Conservation (phyloP, 1,140 invertebrate species). For the Stegodyphus mimosarum region DNA sequence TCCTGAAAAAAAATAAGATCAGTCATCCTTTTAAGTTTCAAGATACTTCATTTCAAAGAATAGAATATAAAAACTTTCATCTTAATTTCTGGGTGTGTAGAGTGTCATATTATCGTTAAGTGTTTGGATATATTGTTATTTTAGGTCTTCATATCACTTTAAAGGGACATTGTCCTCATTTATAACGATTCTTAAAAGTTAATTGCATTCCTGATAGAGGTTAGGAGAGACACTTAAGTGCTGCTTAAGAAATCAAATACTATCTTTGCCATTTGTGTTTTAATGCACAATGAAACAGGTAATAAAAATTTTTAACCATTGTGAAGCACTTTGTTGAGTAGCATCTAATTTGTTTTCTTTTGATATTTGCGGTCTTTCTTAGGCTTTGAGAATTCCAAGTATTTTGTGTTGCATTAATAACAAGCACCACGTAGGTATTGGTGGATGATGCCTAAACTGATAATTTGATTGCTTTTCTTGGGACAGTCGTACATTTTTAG, state of each 20-base stretch:
- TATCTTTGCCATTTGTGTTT: conserved; percentile 20
- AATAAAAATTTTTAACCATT: conserved; percentile 13
- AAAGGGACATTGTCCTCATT: conserved; percentile 15
- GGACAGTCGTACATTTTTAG: too few relatives aligned
- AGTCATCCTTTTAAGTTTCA: background rate
- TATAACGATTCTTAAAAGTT: conserved; percentile 36
- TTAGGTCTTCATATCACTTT: conserved; percentile 31
- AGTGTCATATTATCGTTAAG: background rate
- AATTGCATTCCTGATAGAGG: conserved; percentile 30
- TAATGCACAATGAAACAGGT: conserved; percentile 24
- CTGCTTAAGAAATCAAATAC: conserved; percentile 31
- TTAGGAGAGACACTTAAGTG: conserved; percentile 7
- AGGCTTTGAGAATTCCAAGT: too few relatives aligned
- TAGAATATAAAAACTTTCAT: too few relatives aligned
- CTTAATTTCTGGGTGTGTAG: too few relatives aligned
- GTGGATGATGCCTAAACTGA: too few relatives aligned
- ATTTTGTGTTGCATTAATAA: too few relatives aligned
- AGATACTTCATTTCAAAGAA: too few relatives aligned
- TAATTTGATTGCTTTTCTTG: too few relatives aligned
- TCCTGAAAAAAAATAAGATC: background rate
- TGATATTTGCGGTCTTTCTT: too few relatives aligned
- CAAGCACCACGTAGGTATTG: too few relatives aligned
- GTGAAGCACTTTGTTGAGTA: background rate
- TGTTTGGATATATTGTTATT: conserved; percentile 2
- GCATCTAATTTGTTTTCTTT: too few relatives aligned